Evolutionary conservation across 2,797 vertebrate genomes (phyloP).

Genomic region (Stomatorhinus walkeri): DNA sequence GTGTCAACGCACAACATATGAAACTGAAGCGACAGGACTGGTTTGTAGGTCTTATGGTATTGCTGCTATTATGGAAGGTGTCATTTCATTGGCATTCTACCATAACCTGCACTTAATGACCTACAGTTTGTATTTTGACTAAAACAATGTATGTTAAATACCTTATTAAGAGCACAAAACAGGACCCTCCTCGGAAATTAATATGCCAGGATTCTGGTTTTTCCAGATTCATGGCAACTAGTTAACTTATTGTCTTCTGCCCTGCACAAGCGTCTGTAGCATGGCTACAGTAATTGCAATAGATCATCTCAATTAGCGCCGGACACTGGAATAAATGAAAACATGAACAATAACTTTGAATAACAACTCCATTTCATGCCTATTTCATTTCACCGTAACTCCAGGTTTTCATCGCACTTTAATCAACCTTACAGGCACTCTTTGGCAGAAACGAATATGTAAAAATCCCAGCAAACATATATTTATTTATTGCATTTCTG

Average conservation of each 20-base stretch:
- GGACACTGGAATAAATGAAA: background rate
- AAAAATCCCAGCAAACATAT: background rate
- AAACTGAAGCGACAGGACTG: background rate
- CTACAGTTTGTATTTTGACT: slow-evolving; percentile 2
- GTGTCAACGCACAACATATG: background rate
- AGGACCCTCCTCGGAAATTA: background rate
- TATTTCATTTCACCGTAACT: background rate
- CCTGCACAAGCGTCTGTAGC: background rate
- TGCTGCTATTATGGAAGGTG: background rate
- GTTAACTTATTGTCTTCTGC: background rate
- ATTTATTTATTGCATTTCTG: background rate
- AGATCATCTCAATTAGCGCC: background rate
- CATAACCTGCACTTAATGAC: background rate
- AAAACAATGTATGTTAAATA: background rate
- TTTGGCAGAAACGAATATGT: background rate
- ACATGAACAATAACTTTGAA: background rate
- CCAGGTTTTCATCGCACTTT: background rate
- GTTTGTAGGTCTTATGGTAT: background rate
- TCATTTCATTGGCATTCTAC: background rate
- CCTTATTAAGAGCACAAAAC: background rate
- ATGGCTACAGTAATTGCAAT: background rate
- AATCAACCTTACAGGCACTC: background rate
- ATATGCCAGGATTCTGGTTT: background rate
- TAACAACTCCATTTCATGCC: background rate
- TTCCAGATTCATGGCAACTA: background rate